These are phyloP conservation scores for Nasonia vitripennis DNA, from an alignment of 1,140 invertebrate species.

Conservation along the genomic window DNA sequence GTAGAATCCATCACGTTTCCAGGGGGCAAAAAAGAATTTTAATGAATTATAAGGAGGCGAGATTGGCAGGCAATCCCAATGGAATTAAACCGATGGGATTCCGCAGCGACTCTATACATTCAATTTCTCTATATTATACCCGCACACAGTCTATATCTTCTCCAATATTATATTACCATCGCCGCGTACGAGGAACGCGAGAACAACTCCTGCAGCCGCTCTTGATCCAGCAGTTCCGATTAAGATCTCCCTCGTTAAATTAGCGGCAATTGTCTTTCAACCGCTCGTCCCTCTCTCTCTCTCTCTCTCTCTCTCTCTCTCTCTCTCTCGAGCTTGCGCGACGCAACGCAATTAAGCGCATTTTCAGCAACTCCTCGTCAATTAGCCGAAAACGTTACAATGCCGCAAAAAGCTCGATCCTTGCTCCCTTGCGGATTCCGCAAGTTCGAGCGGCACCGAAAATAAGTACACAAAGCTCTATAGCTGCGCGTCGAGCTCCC, in stretches of 20 bases:
- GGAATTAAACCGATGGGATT: slow-evolving; percentile 67
- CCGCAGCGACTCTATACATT: slow-evolving; percentile 50
- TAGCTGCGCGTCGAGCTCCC: not conserved
- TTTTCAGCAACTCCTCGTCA: slow-evolving; percentile 9
- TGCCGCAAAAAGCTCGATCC: not conserved
- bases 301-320: too few relatives aligned
- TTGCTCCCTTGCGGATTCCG: not conserved
- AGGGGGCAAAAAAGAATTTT: slow-evolving; percentile 72
- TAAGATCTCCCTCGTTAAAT: not conserved
- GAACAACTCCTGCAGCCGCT: too few relatives aligned
- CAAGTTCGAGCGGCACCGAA: not conserved
- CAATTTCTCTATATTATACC: slow-evolving; percentile 59
- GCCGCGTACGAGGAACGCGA: too few relatives aligned
- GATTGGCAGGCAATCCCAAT: slow-evolving; percentile 69
- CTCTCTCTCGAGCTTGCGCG: too few relatives aligned
- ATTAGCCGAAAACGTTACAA: slow-evolving; percentile 34
- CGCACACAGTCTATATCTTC: too few relatives aligned
- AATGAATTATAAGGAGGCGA: slow-evolving; percentile 73
- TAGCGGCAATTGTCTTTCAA: not conserved
- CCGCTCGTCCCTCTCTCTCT: too few relatives aligned
- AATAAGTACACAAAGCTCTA: not conserved
- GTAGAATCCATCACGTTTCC: slow-evolving; percentile 75
- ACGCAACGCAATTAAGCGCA: not conserved
- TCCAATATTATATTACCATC: too few relatives aligned
- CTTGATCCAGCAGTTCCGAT: not conserved